These are phyloP conservation scores for Gymnoscopelus braueri DNA, from an alignment of 2,797 vertebrate genomes.

Conservation along the genomic window DNA sequence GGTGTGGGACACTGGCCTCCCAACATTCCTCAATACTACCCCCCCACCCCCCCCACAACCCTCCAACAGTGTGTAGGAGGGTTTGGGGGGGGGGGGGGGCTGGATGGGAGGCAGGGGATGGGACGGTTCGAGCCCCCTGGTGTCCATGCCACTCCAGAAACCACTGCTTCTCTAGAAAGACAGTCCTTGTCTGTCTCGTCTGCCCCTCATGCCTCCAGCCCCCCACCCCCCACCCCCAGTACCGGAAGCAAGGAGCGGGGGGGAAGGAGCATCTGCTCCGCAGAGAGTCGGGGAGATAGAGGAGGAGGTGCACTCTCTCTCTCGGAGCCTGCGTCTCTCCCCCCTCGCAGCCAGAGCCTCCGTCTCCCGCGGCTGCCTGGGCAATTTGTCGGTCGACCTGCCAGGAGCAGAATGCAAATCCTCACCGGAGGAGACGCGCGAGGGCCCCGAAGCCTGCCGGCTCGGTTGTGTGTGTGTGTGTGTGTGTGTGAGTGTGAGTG, in stretches of 20 bases:
- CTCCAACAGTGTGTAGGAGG: slow-evolving; percentile 15
- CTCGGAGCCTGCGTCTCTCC: slow-evolving; percentile 47
- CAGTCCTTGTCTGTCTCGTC: slow-evolving; percentile 48
- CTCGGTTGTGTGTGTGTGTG: slow-evolving; percentile 9
- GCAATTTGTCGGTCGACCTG: slow-evolving; percentile 85
- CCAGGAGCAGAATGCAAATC: slow-evolving; percentile 84
- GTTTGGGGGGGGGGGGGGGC: too few species aligned
- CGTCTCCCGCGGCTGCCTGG: slow-evolving; percentile 78
- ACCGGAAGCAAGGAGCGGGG: slow-evolving; percentile 52
- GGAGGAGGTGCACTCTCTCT: slow-evolving; percentile 55
- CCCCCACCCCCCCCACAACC: slow-evolving; percentile 16
- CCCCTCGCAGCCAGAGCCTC: slow-evolving; percentile 63
- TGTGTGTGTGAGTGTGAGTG: slow-evolving; percentile 25
- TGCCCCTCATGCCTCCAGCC: slow-evolving; percentile 37
- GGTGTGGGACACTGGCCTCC: slow-evolving; percentile 63
- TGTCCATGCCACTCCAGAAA: slow-evolving; percentile 33
- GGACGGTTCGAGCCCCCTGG: slow-evolving; percentile 40
- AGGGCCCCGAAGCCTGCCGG: slow-evolving; percentile 69
- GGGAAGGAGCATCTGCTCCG: slow-evolving; percentile 55
- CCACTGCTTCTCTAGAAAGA: slow-evolving; percentile 62
- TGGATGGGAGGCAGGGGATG: too few species aligned
- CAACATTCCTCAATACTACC: not conserved
- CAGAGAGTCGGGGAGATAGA: slow-evolving; percentile 59
- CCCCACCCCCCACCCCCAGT: slow-evolving; percentile 4
- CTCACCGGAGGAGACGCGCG: slow-evolving; percentile 78